phyloP scores from a whole-genome alignment of 2,888 invertebrate genomes.

The Eupithecia subumbrata region DNA sequence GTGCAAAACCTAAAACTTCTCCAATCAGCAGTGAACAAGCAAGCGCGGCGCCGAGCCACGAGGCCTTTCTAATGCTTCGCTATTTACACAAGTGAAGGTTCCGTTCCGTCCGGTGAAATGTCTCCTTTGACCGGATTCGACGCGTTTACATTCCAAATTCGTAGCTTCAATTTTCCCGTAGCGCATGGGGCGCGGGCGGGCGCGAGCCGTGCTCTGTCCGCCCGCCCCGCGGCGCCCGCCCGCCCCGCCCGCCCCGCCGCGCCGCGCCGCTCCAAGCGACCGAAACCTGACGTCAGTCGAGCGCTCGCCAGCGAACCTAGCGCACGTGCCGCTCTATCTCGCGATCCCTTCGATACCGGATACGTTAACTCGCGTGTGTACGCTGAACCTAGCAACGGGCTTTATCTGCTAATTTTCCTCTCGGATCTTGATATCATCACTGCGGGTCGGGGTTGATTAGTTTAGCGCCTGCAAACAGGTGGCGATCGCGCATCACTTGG shows the following conservation, averaged over 20 bases:
- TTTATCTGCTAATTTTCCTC: conserved; percentile 35
- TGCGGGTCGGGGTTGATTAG: conserved; percentile 45
- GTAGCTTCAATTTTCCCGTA: conserved; percentile 71
- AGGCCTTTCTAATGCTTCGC: conserved; percentile 19
- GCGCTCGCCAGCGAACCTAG: conserved; percentile 56
- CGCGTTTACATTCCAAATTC: conserved; percentile 59
- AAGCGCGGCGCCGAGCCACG: conserved; percentile 10
- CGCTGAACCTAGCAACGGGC: conserved; percentile 46
- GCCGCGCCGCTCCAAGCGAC: conserved; percentile 50
- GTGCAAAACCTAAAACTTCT: conserved; percentile 14
- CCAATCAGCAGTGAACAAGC: conserved; percentile 26
- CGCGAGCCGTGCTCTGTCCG: conserved; percentile 66
- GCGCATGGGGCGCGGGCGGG: conserved; percentile 78
- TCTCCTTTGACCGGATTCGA: conserved; percentile 55
- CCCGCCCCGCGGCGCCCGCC: conserved; percentile 55
- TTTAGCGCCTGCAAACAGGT: conserved; percentile 65
- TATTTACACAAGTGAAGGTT: conserved; percentile 50
- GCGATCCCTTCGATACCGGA: conserved; percentile 51
- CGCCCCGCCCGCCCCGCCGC: conserved; percentile 55
- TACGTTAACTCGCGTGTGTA: conserved; percentile 46
- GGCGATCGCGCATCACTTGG: conserved; percentile 66
- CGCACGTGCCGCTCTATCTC: conserved; percentile 50
- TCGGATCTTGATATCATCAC: conserved; percentile 42
- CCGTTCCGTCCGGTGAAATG: conserved; percentile 46
- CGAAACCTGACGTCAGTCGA: conserved; percentile 73